Evolutionary conservation across 1,140 invertebrate genomes (phyloP).

Genomic region (Thereuonema tuberculata): DNA sequence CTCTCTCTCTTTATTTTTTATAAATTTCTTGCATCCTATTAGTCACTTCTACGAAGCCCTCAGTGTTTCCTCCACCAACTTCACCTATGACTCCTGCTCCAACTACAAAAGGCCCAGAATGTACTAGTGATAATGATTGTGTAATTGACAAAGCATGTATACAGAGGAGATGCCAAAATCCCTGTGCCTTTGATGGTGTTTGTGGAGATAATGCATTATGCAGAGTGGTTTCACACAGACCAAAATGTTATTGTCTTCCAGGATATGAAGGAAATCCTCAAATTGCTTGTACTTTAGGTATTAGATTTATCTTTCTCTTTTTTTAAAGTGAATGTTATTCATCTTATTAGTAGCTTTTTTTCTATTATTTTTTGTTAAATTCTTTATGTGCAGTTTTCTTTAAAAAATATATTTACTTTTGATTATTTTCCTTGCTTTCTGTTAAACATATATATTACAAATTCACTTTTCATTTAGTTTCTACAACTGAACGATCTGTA

Average conservation of each 20-base stretch:
- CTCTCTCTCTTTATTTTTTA: not conserved
- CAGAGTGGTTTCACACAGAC: conserved; percentile 60
- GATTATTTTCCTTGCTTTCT: no score
- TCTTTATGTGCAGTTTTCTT: no score
- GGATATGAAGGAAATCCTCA: conserved; percentile 69
- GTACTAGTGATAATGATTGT: conserved; percentile 77
- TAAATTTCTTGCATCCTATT: not conserved
- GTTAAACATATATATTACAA: no score
- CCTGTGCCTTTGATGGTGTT: conserved; percentile 67
- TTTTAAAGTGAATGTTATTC: no score
- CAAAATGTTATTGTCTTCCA: conserved; percentile 70
- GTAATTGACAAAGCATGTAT: conserved; percentile 79
- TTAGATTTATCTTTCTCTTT: conserved; percentile 24
- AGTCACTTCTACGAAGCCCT: not conserved
- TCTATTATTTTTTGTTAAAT: no score
- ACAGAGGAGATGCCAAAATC: conserved; percentile 71
- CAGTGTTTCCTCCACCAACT: not conserved
- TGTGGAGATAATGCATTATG: conserved; percentile 82
- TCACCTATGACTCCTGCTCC: conserved; percentile 23
- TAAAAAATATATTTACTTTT: no score
- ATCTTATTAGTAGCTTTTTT: no score
- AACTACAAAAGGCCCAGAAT: conserved; percentile 42
- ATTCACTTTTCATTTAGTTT: no score
- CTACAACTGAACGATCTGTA: no score
- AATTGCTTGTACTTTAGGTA: conserved; percentile 56